A percentile compares a stretch with the other conserved stretches of the same genome.
Evolutionary conservation across 2,113 vertebrate species (phyloP).

Genomic region (Actenoides hombroni): DNA sequence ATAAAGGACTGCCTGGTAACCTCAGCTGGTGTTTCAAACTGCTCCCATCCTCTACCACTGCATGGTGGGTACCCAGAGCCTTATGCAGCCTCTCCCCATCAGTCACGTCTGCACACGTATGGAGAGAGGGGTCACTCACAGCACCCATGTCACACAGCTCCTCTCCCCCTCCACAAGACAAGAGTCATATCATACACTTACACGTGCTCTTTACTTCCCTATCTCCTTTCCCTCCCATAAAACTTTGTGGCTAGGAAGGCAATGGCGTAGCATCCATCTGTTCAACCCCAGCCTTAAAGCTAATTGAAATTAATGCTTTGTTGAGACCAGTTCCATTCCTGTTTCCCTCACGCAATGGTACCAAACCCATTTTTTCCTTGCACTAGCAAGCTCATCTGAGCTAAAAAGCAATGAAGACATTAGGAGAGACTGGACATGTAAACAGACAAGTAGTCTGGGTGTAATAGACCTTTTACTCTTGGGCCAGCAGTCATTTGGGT

Average conservation of each 20-base stretch:
- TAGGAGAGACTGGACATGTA: background rate
- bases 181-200: background rate
- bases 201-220: background rate
- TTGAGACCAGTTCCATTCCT: background rate
- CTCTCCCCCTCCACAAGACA: background rate
- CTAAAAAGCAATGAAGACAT: background rate
- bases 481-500: accelerated
- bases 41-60: background rate
- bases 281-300: background rate
- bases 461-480: background rate
- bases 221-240: background rate
- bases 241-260: background rate
- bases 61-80: background rate
- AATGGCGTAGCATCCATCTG: background rate
- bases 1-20: background rate
- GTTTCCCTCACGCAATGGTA: background rate
- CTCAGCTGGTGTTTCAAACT: background rate
- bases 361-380: background rate
- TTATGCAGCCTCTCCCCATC: background rate
- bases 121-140: background rate
- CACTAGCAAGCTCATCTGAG: background rate
- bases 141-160: background rate
- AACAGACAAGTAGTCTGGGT: background rate
- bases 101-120: accelerated
- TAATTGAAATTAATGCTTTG: background rate